Conservation (phyloP, 2,113 vertebrate genomes). For the Mus pahari region DNA sequence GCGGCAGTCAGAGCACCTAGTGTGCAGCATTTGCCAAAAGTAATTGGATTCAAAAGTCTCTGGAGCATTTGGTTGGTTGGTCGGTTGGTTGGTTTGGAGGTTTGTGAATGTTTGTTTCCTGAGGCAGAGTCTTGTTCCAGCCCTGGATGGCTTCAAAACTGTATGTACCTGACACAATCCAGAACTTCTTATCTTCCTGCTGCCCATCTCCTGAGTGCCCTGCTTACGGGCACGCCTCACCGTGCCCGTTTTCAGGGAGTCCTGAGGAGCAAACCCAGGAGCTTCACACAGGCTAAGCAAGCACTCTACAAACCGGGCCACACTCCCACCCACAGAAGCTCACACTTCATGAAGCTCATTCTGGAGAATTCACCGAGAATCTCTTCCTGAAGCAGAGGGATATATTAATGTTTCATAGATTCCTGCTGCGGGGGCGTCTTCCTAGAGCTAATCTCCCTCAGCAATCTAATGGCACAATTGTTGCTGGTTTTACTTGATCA, state of each 20-base stretch:
- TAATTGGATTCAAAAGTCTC: neutral
- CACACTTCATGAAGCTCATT: neutral
- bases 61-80: neutral
- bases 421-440: neutral
- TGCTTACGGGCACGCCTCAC: neutral
- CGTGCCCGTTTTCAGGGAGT: neutral
- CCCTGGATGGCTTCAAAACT: neutral
- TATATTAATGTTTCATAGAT: neutral
- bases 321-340: neutral
- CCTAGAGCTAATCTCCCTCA: neutral
- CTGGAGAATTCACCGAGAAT: neutral
- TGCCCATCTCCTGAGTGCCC: neutral
- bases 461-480: neutral
- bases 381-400: neutral
- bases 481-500: slow-evolving; percentile 23
- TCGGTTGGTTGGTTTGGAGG: neutral
- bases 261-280: neutral
- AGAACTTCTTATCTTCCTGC: neutral
- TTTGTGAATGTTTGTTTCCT: neutral
- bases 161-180: neutral
- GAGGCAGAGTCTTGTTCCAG: neutral
- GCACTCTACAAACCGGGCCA: neutral
- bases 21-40: neutral
- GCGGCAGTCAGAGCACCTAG: too few relatives aligned
- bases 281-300: neutral